These are phyloP conservation scores for Saccopteryx leptura DNA, from an alignment of 2,113 vertebrate species.

Conservation along the genomic window DNA sequence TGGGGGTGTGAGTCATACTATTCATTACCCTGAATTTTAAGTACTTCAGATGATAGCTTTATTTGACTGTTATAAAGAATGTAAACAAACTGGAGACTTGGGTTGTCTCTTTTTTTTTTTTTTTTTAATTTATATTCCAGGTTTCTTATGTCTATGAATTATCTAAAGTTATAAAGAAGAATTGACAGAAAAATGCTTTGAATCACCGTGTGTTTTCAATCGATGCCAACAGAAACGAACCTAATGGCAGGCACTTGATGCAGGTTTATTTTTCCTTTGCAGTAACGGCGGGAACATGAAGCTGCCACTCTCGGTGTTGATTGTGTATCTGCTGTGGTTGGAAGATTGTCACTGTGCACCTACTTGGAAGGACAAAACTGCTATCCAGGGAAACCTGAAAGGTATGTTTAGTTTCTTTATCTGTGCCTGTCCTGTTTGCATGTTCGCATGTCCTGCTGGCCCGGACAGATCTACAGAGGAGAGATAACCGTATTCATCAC, in stretches of 20 bases:
- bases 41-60: not conserved
- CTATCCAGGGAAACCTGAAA: constrained; percentile 87
- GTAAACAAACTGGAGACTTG: not conserved
- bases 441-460: not conserved
- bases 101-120: not conserved
- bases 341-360: constrained; percentile 84
- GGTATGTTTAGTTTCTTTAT: constrained; percentile 82
- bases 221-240: not conserved
- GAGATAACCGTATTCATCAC: not conserved
- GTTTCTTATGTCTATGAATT: constrained; percentile 32
- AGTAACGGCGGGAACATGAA: constrained; percentile 89
- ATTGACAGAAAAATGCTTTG: constrained; percentile 18
- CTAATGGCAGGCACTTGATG: constrained; percentile 51
- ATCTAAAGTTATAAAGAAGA: constrained; percentile 71
- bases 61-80: constrained; percentile 28
- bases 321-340: constrained; percentile 84
- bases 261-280: constrained; percentile 27
- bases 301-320: constrained; percentile 83
- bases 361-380: constrained; percentile 76
- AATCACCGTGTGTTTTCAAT: constrained; percentile 51
- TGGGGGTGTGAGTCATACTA: not conserved
- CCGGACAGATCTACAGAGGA: not conserved
- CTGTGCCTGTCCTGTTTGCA: not conserved
- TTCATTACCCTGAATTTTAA: not conserved
- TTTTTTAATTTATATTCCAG: constrained; percentile 16